phyloP scores from a whole-genome alignment of 2,113 vertebrate genomes.

The Ciconia stormi region DNA sequence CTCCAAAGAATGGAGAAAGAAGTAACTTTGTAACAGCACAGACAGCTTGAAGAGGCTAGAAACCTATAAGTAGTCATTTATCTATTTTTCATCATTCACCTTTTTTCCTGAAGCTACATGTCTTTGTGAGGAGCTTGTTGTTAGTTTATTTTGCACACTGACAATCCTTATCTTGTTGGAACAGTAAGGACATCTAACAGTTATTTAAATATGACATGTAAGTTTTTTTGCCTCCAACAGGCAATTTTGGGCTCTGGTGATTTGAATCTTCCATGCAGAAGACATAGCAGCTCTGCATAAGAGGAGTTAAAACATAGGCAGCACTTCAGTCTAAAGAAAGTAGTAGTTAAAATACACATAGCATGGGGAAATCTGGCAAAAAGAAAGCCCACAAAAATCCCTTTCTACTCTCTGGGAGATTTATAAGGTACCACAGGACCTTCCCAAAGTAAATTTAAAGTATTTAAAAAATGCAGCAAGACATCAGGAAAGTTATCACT shows the following conservation, averaged over 20 bases:
- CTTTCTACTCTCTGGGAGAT: conserved; percentile 21
- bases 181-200: not conserved
- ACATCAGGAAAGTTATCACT: not conserved
- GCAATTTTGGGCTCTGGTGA: not conserved
- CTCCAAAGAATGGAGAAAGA: not conserved
- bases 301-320: conserved; percentile 6
- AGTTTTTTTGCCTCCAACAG: not conserved
- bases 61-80: not conserved
- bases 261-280: not conserved
- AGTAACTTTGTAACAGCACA: not conserved
- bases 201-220: not conserved
- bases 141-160: not conserved
- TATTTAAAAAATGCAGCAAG: not conserved
- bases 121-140: not conserved
- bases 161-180: not conserved
- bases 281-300: not conserved
- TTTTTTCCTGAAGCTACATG: not conserved
- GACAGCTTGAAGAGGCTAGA: not conserved
- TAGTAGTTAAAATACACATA: conserved; percentile 11
- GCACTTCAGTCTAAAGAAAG: not conserved
- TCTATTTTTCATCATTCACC: not conserved
- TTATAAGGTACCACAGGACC: conserved; percentile 20
- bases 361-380: not conserved
- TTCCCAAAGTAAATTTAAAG: conserved; percentile 4
- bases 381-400: conserved; percentile 48